Conservation (phyloP, 2,888 invertebrate genomes). For the Hirtodrosophila histrioides region DNA sequence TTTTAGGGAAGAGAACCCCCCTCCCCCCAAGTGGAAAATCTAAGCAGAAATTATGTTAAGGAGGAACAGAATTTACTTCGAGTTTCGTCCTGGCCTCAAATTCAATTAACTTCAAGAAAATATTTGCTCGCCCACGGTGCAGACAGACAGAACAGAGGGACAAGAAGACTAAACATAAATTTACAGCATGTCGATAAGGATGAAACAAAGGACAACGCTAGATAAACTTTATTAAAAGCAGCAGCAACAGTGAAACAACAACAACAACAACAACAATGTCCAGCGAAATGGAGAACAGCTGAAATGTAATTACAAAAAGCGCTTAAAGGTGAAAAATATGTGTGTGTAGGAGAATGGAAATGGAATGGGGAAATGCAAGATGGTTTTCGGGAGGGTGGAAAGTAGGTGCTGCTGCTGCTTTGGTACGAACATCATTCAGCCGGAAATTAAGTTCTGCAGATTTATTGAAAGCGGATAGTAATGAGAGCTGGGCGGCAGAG, state of each 20-base stretch:
- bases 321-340: conserved; percentile 74
- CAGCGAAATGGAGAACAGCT: conserved; percentile 59
- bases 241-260: conserved; percentile 35
- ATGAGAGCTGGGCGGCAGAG: conserved; percentile 56
- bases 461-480: conserved; percentile 84
- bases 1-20: conserved; percentile 13
- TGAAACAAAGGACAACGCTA: conserved; percentile 75
- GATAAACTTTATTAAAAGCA: conserved; percentile 77
- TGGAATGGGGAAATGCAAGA: conserved; percentile 18
- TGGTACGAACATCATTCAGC: conserved; percentile 72
- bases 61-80: conserved; percentile 64
- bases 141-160: conserved; percentile 12
- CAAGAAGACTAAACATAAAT: conserved; percentile 64
- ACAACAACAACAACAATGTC: conserved; percentile 25
- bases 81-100: conserved; percentile 63
- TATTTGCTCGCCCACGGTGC: conserved; percentile 72
- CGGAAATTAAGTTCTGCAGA: conserved; percentile 83
- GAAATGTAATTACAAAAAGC: conserved; percentile 78
- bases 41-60: conserved; percentile 62
- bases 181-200: conserved; percentile 74
- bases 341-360: conserved; percentile 17
- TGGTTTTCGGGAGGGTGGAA: conserved; percentile 8
- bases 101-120: conserved; percentile 80
- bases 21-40: conserved; percentile 31
- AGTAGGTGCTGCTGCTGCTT: conserved; percentile 9